Evolutionary conservation across 1,140 invertebrate species (phyloP).

Genomic region (Drosophila pandora): DNA sequence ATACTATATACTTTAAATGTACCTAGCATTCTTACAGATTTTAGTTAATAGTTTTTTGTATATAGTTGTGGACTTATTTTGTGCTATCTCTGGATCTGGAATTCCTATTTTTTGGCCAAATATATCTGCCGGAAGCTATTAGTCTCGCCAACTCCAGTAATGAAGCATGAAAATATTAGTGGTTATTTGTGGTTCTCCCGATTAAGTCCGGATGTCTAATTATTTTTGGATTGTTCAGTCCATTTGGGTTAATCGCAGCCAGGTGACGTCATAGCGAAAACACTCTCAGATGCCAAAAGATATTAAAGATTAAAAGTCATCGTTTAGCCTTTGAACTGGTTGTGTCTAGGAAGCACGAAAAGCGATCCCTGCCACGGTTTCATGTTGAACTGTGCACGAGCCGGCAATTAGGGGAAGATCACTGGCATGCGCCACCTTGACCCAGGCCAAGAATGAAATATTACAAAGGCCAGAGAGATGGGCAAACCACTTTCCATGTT

Average conservation of each 20-base stretch:
- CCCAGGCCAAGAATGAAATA: constrained; percentile 37
- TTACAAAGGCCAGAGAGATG: constrained; percentile 8
- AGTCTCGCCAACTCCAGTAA: constrained; percentile 64
- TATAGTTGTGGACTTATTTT: no score
- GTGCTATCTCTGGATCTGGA: constrained; percentile 17
- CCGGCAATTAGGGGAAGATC: constrained; percentile 13
- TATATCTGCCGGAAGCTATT: constrained; percentile 40
- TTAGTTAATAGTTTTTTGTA: no score
- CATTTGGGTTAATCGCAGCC: constrained; percentile 42
- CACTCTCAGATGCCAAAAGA: constrained; percentile 10
- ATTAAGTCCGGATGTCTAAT: constrained; percentile 43
- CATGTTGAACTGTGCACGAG: background rate
- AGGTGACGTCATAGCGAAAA: constrained; percentile 25
- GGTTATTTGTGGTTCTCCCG: constrained; percentile 13
- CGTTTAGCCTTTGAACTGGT: constrained; percentile 11
- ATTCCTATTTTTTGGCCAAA: constrained; percentile 11
- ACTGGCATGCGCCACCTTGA: constrained; percentile 40
- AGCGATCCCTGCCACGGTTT: background rate
- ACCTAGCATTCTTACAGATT: no score
- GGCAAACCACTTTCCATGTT: constrained; percentile 29
- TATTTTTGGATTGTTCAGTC: constrained; percentile 48
- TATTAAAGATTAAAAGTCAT: constrained; percentile 18
- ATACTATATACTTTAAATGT: no score
- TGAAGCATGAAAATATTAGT: constrained; percentile 70
- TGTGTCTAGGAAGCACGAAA: constrained; percentile 1